These are phyloP conservation scores for Heterotilapia buettikoferi DNA, from an alignment of 2,113 vertebrate genomes.

Conservation along the genomic window DNA sequence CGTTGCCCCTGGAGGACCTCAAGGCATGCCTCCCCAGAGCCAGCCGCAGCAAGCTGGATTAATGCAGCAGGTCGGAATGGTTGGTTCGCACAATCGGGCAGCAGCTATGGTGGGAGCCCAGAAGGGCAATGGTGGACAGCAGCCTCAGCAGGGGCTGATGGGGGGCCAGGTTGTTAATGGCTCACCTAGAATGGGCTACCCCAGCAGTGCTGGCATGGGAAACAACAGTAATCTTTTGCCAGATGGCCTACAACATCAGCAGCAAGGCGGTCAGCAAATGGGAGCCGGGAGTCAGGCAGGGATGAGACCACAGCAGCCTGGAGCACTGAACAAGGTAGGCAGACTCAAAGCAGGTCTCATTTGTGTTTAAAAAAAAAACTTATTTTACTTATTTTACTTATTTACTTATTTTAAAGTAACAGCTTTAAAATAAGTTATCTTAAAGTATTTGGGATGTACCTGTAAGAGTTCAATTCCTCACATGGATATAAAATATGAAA, in stretches of 20 bases:
- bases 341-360: background rate
- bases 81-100: conserved; percentile 55
- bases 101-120: conserved; percentile 68
- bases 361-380: background rate
- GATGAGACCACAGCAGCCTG: conserved; percentile 86
- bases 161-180: conserved; percentile 90
- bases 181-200: conserved; percentile 87
- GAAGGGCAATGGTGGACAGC: conserved; percentile 66
- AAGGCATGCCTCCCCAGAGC: conserved; percentile 56
- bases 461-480: background rate
- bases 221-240: conserved; percentile 80
- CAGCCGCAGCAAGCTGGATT: conserved; percentile 74
- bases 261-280: conserved; percentile 77
- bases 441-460: background rate
- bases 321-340: conserved; percentile 81
- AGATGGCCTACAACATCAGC: conserved; percentile 85
- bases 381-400: no score
- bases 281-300: conserved; percentile 76
- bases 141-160: conserved; percentile 70
- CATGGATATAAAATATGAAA: background rate
- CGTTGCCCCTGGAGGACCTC: conserved; percentile 48
- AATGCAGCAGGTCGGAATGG: conserved; percentile 77
- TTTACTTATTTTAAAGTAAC: no score
- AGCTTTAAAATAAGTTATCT: background rate
- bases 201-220: conserved; percentile 78